phyloP scores from a whole-genome alignment of 2,888 invertebrate species.

The Vandiemenella viatica region DNA sequence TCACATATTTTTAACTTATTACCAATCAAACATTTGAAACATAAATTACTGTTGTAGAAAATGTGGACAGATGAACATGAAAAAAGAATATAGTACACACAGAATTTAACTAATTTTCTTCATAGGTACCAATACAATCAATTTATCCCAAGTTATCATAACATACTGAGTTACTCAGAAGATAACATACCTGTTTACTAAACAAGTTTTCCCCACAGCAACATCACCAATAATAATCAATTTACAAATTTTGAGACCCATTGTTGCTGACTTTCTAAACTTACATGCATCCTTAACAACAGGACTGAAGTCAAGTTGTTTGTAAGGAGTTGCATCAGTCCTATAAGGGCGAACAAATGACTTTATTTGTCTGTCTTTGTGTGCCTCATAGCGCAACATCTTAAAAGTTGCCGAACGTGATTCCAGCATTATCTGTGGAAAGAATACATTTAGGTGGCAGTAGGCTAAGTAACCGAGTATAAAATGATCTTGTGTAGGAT shows the following conservation, averaged over 20 bases:
- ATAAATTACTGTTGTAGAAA: no score
- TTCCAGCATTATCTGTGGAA: neutral
- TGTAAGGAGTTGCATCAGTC: conserved; percentile 39
- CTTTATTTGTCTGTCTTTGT: conserved; percentile 32
- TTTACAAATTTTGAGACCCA: conserved; percentile 46
- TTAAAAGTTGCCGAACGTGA: conserved; percentile 19
- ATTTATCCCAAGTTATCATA: neutral
- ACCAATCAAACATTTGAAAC: no score
- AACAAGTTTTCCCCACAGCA: conserved; percentile 58
- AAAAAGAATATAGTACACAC: no score
- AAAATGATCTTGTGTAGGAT: no score
- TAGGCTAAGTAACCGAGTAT: no score
- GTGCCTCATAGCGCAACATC: conserved; percentile 29
- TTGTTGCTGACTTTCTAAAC: conserved; percentile 27
- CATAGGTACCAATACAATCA: no score
- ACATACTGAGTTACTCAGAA: neutral
- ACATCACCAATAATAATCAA: conserved; percentile 60
- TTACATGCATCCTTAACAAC: conserved; percentile 33
- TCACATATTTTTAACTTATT: no score
- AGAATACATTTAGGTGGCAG: no score
- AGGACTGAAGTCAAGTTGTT: conserved; percentile 36
- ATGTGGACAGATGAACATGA: no score
- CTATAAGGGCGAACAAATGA: conserved; percentile 41
- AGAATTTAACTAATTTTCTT: no score
- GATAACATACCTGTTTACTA: conserved; percentile 47